Conservation (phyloP, 2,113 vertebrate genomes). For the Parus major region DNA sequence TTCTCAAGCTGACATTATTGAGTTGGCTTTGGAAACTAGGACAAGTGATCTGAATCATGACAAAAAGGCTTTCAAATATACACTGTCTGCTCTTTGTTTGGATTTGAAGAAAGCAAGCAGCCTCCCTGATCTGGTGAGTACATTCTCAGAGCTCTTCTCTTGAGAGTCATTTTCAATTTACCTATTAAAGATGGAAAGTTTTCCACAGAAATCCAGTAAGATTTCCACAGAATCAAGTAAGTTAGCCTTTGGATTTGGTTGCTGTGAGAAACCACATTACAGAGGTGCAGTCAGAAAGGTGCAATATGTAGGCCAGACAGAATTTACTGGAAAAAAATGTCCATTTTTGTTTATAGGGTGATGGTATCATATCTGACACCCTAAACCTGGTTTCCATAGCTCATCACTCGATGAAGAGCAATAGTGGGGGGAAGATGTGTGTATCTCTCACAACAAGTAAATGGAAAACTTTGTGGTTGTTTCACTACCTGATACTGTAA, state of each 20-base stretch:
- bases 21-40: conserved; percentile 52
- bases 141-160: background rate
- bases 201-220: background rate
- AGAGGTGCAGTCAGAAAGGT: background rate
- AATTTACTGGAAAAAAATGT: background rate
- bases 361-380: background rate
- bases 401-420: background rate
- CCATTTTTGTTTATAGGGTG: background rate
- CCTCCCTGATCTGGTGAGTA: background rate
- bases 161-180: background rate
- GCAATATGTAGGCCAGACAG: background rate
- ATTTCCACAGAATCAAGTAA: background rate
- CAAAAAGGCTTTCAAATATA: conserved; percentile 56
- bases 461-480: background rate
- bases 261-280: background rate
- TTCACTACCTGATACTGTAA: background rate
- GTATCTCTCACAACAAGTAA: background rate
- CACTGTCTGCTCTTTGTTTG: conserved; percentile 41
- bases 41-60: conserved; percentile 51
- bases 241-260: background rate
- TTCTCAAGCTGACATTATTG: conserved; percentile 4
- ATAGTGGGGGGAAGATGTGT: background rate
- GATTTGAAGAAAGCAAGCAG: conserved; percentile 35
- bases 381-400: background rate
- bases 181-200: background rate